A percentile compares a stretch with the other conserved stretches of the same genome.
Evolutionary conservation across 2,888 invertebrate genomes (phyloP).

Genomic region (Hemithea aestivaria): DNA sequence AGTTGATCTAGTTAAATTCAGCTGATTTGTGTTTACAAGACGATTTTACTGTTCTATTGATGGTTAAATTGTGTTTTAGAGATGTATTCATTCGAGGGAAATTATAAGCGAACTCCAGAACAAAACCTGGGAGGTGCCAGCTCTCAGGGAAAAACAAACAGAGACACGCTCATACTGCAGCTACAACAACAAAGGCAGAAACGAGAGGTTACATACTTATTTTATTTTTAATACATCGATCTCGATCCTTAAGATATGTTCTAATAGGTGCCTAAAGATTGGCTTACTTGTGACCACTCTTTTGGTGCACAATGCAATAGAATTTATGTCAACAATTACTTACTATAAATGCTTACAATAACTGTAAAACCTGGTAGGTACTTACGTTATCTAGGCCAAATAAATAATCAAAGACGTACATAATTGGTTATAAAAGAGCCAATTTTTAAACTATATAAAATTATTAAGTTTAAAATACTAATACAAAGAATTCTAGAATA

Average conservation of each 20-base stretch:
- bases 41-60: constrained; percentile 20
- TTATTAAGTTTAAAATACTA: too few relatives aligned
- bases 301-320: too few relatives aligned
- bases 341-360: too few relatives aligned
- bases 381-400: too few relatives aligned
- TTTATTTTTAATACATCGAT: neutral
- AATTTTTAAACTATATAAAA: too few relatives aligned
- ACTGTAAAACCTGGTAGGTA: too few relatives aligned
- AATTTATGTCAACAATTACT: too few relatives aligned
- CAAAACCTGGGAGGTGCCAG: constrained; percentile 95
- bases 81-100: constrained; percentile 93
- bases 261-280: too few relatives aligned
- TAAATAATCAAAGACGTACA: too few relatives aligned
- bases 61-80: constrained; percentile 33
- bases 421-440: too few relatives aligned
- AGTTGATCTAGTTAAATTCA: constrained; percentile 34
- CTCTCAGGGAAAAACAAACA: constrained; percentile 81
- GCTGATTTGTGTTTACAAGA: constrained; percentile 59
- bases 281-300: too few relatives aligned
- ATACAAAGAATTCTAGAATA: neutral
- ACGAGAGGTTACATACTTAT: constrained; percentile 82
- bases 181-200: constrained; percentile 92
- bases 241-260: too few relatives aligned
- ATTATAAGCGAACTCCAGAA: constrained; percentile 90
- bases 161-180: constrained; percentile 86